Conservation (phyloP, 2,113 vertebrate species). For the Malurus cyaneus region DNA sequence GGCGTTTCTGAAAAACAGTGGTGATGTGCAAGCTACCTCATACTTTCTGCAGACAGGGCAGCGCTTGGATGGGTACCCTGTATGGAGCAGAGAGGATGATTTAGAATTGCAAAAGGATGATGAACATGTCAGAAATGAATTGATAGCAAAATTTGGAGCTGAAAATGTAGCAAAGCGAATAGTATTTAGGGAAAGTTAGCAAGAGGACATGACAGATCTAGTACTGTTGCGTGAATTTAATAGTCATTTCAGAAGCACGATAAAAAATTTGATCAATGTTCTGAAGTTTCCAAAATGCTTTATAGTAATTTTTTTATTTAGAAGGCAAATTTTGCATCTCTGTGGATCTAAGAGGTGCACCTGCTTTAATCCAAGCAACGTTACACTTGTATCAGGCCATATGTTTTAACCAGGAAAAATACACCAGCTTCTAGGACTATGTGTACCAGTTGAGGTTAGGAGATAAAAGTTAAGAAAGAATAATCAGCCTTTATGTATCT, state of each 20-base stretch:
- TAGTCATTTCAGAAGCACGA: neutral
- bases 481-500: neutral
- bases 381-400: neutral
- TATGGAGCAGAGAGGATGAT: slow-evolving; percentile 79
- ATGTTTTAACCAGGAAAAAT: neutral
- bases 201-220: neutral
- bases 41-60: slow-evolving; percentile 75
- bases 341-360: neutral
- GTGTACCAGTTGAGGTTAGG: neutral
- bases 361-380: neutral
- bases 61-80: slow-evolving; percentile 73
- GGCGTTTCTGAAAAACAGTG: slow-evolving; percentile 86
- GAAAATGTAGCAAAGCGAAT: slow-evolving; percentile 76
- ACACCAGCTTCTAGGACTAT: neutral
- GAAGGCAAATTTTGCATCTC: neutral
- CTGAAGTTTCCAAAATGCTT: neutral
- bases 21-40: slow-evolving; percentile 78
- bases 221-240: neutral
- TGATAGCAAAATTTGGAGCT: slow-evolving; percentile 76
- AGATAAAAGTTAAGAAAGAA: neutral
- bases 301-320: neutral
- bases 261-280: neutral
- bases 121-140: slow-evolving; percentile 21
- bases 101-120: slow-evolving; percentile 71
- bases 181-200: slow-evolving; percentile 72